Conservation (phyloP, 2,797 vertebrate species). For the Enteromius argenteus region DNA sequence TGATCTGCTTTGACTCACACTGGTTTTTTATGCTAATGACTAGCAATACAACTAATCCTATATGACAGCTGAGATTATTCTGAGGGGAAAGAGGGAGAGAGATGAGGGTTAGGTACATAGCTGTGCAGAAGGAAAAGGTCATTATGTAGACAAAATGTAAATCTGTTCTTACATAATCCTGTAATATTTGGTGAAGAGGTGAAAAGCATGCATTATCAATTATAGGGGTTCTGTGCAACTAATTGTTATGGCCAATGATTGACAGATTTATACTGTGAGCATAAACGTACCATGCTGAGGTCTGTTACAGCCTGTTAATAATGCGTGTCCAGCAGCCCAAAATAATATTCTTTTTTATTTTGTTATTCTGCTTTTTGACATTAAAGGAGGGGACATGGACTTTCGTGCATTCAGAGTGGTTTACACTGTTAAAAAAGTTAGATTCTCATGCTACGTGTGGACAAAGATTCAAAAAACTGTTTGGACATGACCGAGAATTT, state of each 20-base stretch:
- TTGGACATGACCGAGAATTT: no score
- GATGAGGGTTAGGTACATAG: slow-evolving; percentile 23
- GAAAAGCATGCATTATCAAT: background rate
- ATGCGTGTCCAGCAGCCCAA: background rate
- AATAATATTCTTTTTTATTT: background rate
- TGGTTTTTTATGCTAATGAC: slow-evolving; percentile 40
- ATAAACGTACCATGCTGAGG: background rate
- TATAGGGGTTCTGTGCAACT: background rate
- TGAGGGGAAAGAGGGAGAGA: slow-evolving; percentile 19
- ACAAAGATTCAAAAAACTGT: no score
- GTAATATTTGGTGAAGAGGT: background rate
- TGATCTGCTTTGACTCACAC: slow-evolving; percentile 56
- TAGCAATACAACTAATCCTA: slow-evolving; percentile 28
- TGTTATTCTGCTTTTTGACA: background rate
- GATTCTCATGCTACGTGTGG: no score
- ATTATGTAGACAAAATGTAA: slow-evolving; percentile 25
- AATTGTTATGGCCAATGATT: background rate
- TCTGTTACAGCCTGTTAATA: background rate
- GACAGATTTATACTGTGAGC: background rate
- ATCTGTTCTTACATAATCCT: background rate
- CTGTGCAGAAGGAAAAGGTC: slow-evolving; percentile 3
- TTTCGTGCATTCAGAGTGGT: no score
- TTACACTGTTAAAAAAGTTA: no score
- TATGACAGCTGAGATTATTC: slow-evolving; percentile 32
- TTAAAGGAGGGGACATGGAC: background rate